phyloP scores from a whole-genome alignment of 2,888 invertebrate genomes.

The Stenodera caucasica region DNA sequence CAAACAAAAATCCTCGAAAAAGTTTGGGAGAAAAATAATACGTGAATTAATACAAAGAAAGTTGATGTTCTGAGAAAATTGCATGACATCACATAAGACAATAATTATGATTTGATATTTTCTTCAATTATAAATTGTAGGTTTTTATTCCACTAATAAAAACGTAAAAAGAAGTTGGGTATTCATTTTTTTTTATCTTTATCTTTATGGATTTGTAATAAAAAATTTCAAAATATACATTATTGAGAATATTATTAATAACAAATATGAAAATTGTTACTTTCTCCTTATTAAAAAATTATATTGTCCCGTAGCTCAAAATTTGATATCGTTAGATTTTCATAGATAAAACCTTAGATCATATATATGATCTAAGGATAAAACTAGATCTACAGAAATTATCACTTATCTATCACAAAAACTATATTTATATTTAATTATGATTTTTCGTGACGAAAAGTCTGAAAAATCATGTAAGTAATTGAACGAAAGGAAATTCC shows the following conservation, averaged over 20 bases:
- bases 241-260: background rate
- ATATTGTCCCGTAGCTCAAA: background rate
- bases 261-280: background rate
- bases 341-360: no score
- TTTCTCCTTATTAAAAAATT: background rate
- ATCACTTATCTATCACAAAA: no score
- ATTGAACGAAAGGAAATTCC: no score
- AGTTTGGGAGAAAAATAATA: background rate
- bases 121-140: background rate
- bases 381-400: no score
- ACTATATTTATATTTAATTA: no score
- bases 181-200: background rate
- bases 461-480: no score
- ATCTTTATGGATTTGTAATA: background rate
- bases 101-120: background rate
- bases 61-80: background rate
- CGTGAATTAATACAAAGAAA: background rate
- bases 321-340: no score
- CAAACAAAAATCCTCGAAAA: background rate
- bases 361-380: no score
- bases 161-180: no score
- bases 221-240: background rate
- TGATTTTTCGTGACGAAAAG: no score
- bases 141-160: no score
- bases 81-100: background rate